Base-by-base conservation (phyloP, 2,888 invertebrate genomes). In the Serrognathus titanus region DNA sequence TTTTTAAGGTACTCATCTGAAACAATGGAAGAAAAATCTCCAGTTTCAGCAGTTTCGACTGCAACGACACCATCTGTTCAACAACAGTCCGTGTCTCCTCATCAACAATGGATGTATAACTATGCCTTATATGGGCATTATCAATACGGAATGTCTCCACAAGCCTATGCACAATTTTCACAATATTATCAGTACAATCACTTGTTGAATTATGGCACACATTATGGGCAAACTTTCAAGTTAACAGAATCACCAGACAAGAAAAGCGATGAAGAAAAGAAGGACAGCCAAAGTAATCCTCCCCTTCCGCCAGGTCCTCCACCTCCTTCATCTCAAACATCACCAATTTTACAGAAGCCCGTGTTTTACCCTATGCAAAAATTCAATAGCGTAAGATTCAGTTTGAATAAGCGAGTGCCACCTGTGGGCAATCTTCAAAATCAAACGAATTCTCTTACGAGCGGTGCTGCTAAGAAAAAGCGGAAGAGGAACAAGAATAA, bases 401-500 rank as follows among this genome's bases (percentile, higher is more conserved):
- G 81, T 71, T 75, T 83, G 47, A 81, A 80, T 70, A 67, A 79
- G 72, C 60, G 64, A 41, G 49, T 57, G n/a, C 45, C 62, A 64
- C 57, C 69, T 61, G 69, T 57, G 54, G 66, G 63, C 9, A 74
- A 75, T 38, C 73, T 76, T 45, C 75, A 75, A 55, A 75, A 75
- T 39, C 70, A 78, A 39, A 77, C 74, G 60, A 77, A 61, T 65
- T 76, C 75, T 10, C 65, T 71, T 56, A 81, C 76, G 58, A 81
- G 79, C 58, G 84, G 82, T 55, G 82, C 81, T 9, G 81, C 83
- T 1, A 90, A 90, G 79, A 90, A 89, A 78, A 90, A 90, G 72
- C 84, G 89, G 51, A 90, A 89, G 77, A 84, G 86, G 61, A 88
- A 87, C 69, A 85, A 85, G 70, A 83, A 83, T 64, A 82, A 79